A percentile compares a stretch with the other conserved stretches of the same genome.
phyloP scores from a whole-genome alignment of 1,140 invertebrate species.

The Myzus persicae region DNA sequence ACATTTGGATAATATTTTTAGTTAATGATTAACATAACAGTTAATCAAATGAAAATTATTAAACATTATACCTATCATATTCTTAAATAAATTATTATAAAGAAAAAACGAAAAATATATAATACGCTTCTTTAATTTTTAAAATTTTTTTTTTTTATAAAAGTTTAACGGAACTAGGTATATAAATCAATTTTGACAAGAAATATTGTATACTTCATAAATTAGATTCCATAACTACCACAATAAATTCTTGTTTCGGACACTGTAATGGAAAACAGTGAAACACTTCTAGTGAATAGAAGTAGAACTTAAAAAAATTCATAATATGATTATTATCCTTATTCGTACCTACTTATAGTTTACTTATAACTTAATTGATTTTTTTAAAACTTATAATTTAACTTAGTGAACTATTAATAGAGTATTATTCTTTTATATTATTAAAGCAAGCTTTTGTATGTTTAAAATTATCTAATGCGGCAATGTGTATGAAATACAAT shows the following conservation, averaged over 20 bases:
- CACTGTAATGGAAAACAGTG: not conserved
- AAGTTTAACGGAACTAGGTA: not conserved
- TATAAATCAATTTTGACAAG: conserved; percentile 12
- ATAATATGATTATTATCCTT: not conserved
- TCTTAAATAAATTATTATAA: conserved; percentile 16
- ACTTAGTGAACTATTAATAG: not conserved
- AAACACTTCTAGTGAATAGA: not conserved
- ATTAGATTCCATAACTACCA: conserved; percentile 6
- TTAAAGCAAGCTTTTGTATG: not conserved
- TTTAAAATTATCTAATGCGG: not conserved
- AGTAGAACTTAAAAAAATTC: not conserved
- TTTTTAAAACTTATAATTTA: not conserved
- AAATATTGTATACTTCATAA: not conserved
- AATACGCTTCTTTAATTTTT: not conserved
- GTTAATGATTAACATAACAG: not conserved
- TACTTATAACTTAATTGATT: not conserved
- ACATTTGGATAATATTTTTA: not conserved
- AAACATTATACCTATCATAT: conserved; percentile 6
- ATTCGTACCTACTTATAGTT: not conserved
- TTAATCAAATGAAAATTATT: not conserved
- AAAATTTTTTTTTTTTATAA: conserved; percentile 1
- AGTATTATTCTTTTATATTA: not conserved
- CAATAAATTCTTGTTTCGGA: conserved; percentile 1
- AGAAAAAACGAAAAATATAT: not conserved
- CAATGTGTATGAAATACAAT: not conserved